These are phyloP conservation scores for Cryptus viduatorius DNA, from an alignment of 2,888 invertebrate genomes.

Conservation along the genomic window DNA sequence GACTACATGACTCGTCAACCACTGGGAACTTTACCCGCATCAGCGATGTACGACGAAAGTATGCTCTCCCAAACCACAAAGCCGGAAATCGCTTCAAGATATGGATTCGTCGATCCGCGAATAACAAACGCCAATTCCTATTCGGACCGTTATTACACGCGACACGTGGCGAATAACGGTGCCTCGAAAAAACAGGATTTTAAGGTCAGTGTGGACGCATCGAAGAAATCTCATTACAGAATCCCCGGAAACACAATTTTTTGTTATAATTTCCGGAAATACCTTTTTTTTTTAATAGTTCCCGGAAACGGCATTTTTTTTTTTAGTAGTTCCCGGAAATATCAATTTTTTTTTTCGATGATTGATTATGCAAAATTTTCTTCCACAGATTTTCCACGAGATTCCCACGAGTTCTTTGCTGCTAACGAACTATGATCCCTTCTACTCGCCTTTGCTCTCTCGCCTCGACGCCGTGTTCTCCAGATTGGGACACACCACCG, in stretches of 20 bases:
- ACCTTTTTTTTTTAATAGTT: neutral
- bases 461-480: slow-evolving; percentile 94
- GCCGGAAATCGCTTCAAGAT: slow-evolving; percentile 83
- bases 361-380: neutral
- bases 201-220: slow-evolving; percentile 86
- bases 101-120: slow-evolving; percentile 88
- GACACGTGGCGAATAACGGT: slow-evolving; percentile 85
- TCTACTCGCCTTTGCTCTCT: slow-evolving; percentile 94
- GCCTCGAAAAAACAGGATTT: slow-evolving; percentile 88
- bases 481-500: slow-evolving; percentile 87
- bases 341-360: neutral
- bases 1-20: slow-evolving; percentile 85
- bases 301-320: too few relatives aligned
- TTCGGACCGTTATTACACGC: slow-evolving; percentile 88
- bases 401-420: slow-evolving; percentile 93
- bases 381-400: slow-evolving; percentile 91
- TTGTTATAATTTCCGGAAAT: neutral
- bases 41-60: slow-evolving; percentile 82
- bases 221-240: neutral
- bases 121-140: slow-evolving; percentile 88
- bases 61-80: slow-evolving; percentile 76
- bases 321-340: neutral
- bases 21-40: slow-evolving; percentile 84
- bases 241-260: neutral
- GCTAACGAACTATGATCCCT: slow-evolving; percentile 94